Conservation (phyloP, 2,888 invertebrate genomes). For the Noctua janthina region DNA sequence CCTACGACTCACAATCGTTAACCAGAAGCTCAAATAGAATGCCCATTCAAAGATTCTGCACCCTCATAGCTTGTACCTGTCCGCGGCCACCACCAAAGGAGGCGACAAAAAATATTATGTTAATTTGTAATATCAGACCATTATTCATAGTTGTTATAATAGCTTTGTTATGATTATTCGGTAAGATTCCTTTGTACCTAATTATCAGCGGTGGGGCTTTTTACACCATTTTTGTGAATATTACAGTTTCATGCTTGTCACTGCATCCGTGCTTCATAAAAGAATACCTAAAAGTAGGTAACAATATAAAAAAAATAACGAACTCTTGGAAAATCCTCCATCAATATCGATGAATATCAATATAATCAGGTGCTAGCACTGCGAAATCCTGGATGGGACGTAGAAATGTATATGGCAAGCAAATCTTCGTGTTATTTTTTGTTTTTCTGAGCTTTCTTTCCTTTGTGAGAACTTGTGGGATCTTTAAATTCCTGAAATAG, state of each 20-base stretch:
- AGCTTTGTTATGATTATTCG: slow-evolving; percentile 89
- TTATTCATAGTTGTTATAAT: slow-evolving; percentile 88
- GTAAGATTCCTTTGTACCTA: slow-evolving; percentile 81
- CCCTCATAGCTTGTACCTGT: slow-evolving; percentile 89
- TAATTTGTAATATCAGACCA: slow-evolving; percentile 87
- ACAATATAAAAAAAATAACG: slow-evolving; percentile 18
- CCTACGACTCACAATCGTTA: slow-evolving; percentile 65
- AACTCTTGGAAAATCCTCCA: slow-evolving; percentile 1
- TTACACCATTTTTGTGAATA: slow-evolving; percentile 66
- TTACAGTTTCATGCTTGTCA: slow-evolving; percentile 76
- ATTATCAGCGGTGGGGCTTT: slow-evolving; percentile 77
- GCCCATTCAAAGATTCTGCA: slow-evolving; percentile 90
- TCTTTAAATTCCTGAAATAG: neutral
- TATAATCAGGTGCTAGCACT: slow-evolving; percentile 14
- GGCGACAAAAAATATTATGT: slow-evolving; percentile 88
- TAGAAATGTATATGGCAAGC: neutral
- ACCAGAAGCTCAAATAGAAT: slow-evolving; percentile 67
- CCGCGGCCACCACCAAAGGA: slow-evolving; percentile 88
- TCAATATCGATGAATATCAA: slow-evolving; percentile 12
- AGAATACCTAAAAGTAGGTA: slow-evolving; percentile 28
- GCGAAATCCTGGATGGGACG: neutral
- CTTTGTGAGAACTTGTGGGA: too few species aligned
- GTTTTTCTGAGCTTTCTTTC: neutral
- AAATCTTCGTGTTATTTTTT: neutral
- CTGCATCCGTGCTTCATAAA: slow-evolving; percentile 54